A percentile compares a stretch with the other conserved stretches of the same genome.
These are phyloP conservation scores for Labia minor DNA, from an alignment of 2,888 invertebrate species.

Conservation along the genomic window DNA sequence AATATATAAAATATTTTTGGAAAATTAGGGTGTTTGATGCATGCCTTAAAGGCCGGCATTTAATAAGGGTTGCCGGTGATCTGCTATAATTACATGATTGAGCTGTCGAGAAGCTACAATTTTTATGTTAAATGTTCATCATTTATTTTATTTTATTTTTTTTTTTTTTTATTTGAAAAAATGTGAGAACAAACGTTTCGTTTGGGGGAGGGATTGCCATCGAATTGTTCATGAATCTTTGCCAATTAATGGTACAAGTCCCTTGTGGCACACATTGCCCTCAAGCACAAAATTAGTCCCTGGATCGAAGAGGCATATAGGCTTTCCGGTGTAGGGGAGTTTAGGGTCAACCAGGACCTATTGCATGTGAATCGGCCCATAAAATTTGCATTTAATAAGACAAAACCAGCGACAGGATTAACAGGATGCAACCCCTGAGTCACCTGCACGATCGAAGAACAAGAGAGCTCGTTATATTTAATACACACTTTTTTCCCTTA, in stretches of 20 bases:
- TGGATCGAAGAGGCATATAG: not conserved
- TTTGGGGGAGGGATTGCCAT: too few relatives aligned
- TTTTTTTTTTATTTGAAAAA: too few relatives aligned
- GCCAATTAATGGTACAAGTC: constrained; percentile 4
- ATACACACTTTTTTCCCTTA: not conserved
- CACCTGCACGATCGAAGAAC: not conserved
- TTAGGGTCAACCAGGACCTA: not conserved
- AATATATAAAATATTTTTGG: constrained; percentile 2
- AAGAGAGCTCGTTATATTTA: not conserved
- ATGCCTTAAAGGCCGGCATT: constrained; percentile 7
- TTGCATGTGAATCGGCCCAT: not conserved
- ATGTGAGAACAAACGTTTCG: not conserved
- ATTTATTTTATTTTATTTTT: too few relatives aligned
- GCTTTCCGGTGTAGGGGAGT: not conserved
- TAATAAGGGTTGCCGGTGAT: not conserved
- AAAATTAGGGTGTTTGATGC: not conserved
- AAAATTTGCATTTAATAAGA: constrained; percentile 13
- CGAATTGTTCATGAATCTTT: too few relatives aligned
- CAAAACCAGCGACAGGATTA: not conserved
- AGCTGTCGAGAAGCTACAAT: not conserved
- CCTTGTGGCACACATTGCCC: not conserved
- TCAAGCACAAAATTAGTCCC: not conserved
- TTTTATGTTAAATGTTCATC: constrained; percentile 13
- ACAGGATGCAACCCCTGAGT: not conserved
- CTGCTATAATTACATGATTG: constrained; percentile 5